Evolutionary conservation across 2,888 invertebrate genomes (phyloP), one percentile per base, ranked within the genome.

Genomic region (Aplocera efformata): DNA sequence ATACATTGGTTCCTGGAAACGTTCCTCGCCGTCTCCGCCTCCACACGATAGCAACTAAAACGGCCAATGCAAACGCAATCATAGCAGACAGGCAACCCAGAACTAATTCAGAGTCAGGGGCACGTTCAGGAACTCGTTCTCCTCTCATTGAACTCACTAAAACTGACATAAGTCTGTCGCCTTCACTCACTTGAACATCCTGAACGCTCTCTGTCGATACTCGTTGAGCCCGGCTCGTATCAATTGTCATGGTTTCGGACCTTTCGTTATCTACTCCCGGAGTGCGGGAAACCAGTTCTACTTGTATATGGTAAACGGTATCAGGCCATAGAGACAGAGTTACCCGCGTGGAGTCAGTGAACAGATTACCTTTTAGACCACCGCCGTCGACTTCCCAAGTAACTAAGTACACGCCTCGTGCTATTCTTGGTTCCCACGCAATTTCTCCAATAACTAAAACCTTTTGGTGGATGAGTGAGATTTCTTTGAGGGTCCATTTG

Each of bases 321-420:
- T 94, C 94, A 32, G 94, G 94, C 94, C 94, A 94, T 34, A 95
- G 84, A 41, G 94, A 94, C 55, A 95, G 79, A 37, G 94, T 94
- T 48, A 94, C 94, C 63, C 92, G 91, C 42, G 94, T 94, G 35
- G 94, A 93, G 76, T 94, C 94, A 26, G 94, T 95, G 78, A 94
- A 93, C 52, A 94, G 88, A 79, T 94, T 94, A 53, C 94, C 94
- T 80, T 93, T 94, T 46, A 95, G 85, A 51, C 94, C 94, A 56
- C 94, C 94, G 42, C 94, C 94, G 64, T 93, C 93, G 38, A 94
- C 93, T 89, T 95, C 94, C 94, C 94, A 95, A 48, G 94, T 94
- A 35, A 95, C 94, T 65, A 94, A 88, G 79, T 94, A 94, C 43
- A 94, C 92, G 13, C 91, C 91, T 35, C 90, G 90, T 39, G 82